These are phyloP conservation scores for Synanthedon vespiformis DNA, from an alignment of 2,888 invertebrate genomes.

Conservation along the genomic window DNA sequence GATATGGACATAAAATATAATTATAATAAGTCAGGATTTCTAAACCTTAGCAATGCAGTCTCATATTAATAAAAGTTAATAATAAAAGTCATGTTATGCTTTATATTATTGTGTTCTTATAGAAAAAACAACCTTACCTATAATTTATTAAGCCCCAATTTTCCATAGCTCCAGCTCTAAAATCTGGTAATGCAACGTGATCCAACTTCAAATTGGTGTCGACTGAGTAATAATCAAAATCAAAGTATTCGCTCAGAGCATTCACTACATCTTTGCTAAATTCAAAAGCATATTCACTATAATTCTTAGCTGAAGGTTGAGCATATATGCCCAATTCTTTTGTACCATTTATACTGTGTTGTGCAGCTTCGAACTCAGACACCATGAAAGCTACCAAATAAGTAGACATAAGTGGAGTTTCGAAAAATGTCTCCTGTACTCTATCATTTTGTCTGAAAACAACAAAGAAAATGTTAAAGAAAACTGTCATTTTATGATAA, in stretches of 20 bases:
- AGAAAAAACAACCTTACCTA: conserved; percentile 49
- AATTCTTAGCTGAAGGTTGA: conserved; percentile 74
- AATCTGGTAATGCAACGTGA: conserved; percentile 87
- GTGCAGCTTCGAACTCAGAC: conserved; percentile 73
- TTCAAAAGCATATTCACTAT: conserved; percentile 75
- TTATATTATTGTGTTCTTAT: too few relatives aligned
- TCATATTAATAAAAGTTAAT: too few relatives aligned
- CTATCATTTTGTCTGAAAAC: conserved; percentile 66
- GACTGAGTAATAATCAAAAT: conserved; percentile 57
- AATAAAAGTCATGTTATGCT: too few relatives aligned
- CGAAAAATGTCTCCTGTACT: conserved; percentile 70
- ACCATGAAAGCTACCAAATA: conserved; percentile 88
- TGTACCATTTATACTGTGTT: conserved; percentile 22
- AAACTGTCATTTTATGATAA: not conserved
- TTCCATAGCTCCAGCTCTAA: conserved; percentile 89
- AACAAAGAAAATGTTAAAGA: not conserved
- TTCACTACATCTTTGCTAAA: conserved; percentile 67
- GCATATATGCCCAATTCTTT: conserved; percentile 74
- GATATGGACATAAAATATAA: too few relatives aligned
- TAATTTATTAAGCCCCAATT: conserved; percentile 92
- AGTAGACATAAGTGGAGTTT: conserved; percentile 80
- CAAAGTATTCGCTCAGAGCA: conserved; percentile 70
- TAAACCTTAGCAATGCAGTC: too few relatives aligned
- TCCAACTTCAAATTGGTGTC: conserved; percentile 79
- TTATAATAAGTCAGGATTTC: too few relatives aligned